Conservation (phyloP, 2,113 vertebrate genomes). For the Furnarius figulus region DNA sequence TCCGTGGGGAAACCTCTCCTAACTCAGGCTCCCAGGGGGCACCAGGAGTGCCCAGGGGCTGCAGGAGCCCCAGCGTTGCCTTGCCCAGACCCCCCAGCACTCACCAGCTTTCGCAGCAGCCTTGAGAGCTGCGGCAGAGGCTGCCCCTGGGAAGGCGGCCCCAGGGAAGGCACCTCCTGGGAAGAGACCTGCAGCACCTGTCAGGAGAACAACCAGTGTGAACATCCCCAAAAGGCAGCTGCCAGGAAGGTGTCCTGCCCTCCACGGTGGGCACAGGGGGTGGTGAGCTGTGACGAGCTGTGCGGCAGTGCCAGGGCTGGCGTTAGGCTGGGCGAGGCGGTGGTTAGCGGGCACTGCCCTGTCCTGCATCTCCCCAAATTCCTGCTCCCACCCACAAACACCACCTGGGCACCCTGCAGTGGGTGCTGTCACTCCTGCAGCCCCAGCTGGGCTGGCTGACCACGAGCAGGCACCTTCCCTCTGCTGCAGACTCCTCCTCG, state of each 20-base stretch:
- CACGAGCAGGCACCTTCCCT: neutral
- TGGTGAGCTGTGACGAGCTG: neutral
- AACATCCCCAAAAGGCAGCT: neutral
- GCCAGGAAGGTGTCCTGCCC: neutral
- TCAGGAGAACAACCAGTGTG: accelerated
- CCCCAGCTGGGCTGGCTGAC: neutral
- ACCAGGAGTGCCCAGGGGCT: neutral
- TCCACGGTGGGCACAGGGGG: accelerated
- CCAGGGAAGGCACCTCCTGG: slow-evolving; percentile 52
- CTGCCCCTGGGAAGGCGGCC: slow-evolving; percentile 23
- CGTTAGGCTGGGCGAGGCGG: neutral
- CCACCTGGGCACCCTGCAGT: neutral
- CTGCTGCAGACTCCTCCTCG: accelerated
- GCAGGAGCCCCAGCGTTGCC: accelerated
- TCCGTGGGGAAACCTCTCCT: neutral
- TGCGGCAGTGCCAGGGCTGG: accelerated
- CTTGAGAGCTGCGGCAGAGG: slow-evolving; percentile 67
- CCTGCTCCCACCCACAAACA: neutral
- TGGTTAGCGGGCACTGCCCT: neutral
- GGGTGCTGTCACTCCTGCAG: neutral
- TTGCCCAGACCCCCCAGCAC: neutral
- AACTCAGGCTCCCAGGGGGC: neutral
- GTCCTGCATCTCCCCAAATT: neutral
- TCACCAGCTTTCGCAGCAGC: slow-evolving; percentile 78
- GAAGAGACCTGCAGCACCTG: slow-evolving; percentile 9